Evolutionary conservation across 2,797 vertebrate genomes (phyloP), one percentile per base, ranked within the genome.

Genomic region (Schizopygopsis malacanthus): DNA sequence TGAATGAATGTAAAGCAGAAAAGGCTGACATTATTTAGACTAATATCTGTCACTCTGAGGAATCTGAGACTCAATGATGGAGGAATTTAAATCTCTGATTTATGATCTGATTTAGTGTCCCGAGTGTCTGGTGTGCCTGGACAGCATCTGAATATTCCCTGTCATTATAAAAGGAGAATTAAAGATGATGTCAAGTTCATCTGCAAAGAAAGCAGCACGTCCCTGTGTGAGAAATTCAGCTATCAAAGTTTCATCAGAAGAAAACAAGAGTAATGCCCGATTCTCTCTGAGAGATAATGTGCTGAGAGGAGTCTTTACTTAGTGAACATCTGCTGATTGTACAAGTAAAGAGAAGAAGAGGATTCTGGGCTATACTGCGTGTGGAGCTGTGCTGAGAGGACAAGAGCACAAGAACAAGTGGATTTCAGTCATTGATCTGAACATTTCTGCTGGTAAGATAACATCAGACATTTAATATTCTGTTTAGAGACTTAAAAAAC

Each of bases 331-430:
- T n/a, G n/a, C n/a, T n/a, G n/a, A n/a, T n/a, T n/a, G n/a, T n/a
- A n/a, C n/a, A n/a, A n/a, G n/a, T n/a, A n/a, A n/a, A n/a, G n/a
- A n/a, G n/a, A n/a, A n/a, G 28, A 9, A 85, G 28, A 37, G 0
- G 93, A 93, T 85, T 69, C 76, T 80, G 92, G 90, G 85, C 90
- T 28, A 33, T 94, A 92, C 90, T 89, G 83, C n/a, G 86, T 89
- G 88, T 87, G 71, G 81, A 83, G 18, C 70, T 18, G 54, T 1
- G 3, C 3, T 9, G 16, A 61, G 0, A 2, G 2, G 6, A 73
- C 25, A 15, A 12, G 2, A 28, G 22, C 8, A 33, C 16, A 37
- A 33, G 6, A 61, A 16, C 2, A 15, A 63, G 10, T 83, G 81
- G 81, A 75, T 75, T 63, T 50, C 25, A n/a, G 81, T 22, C 6